Base-by-base conservation (phyloP, 2,888 invertebrate genomes). In the Isotomurus palustris region DNA sequence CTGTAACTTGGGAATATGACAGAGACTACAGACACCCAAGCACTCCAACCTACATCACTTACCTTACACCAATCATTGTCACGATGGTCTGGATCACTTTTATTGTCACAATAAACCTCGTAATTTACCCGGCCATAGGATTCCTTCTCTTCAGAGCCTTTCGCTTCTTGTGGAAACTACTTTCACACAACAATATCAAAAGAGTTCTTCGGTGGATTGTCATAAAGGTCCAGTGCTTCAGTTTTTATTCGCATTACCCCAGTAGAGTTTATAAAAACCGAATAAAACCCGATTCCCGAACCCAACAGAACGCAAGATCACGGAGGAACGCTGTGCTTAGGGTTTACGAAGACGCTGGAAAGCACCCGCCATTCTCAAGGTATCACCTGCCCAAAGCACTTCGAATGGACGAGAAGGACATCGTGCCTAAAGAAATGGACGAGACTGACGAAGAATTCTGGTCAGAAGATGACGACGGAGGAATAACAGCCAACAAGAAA, bases 381-480 rank as follows among this genome's bases (percentile, higher is more conserved):
- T 50, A 50, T 24, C 21, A 27, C 14, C 50, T 50, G 6, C 40
- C 50, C 22, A 4, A 22, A 24, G 36, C 40, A n/a, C 5, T 50
- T 25, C 3, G 50, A 10, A 14, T 22, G 14, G 32, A 38, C 19
- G 21, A 22, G 6, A 14, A 32, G 12, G 38, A 50, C 5, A 27
- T 17, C 3, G 27, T 38, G 10, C 50, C 50, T 2, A 36, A 50
- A 38, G 50, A 50, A 17, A n/a, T 50, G 36, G 50, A 50, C 17
- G 50, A 38, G 27, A 25, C 24, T 6, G 50, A 50, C 12, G 40
- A 38, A n/a, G 50, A 50, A 25, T 50, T 36, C n/a, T 38, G 38
- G 50, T 12, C 17, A 4, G 24, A 10, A 6, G 19, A 12, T 10
- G 28, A 45, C 5, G 25, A 50, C 22, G 22, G 25, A n/a, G 22